Evolutionary conservation across 2,888 invertebrate species (phyloP), one percentile per base, ranked within the genome.

Genomic region (Ferdinandea cuprea): DNA sequence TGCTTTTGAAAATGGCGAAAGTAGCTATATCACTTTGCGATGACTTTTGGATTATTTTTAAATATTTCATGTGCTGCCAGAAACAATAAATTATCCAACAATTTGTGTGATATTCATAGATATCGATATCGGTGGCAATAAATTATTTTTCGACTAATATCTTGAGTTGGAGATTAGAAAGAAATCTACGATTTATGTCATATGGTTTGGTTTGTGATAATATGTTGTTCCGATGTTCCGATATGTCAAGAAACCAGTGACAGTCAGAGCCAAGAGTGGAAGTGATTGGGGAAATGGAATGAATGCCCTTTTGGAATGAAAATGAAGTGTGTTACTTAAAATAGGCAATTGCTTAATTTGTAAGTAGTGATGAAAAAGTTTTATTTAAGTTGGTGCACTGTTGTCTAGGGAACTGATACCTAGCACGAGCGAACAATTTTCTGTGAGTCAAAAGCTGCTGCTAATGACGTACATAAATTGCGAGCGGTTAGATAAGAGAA

Each of bases 1-100:
- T n/a, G n/a, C n/a, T n/a, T n/a, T n/a, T n/a, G n/a, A n/a, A n/a
- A n/a, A n/a, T n/a, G n/a, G n/a, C 15, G 3, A 54, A 15, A 19
- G 40, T n/a, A 30, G 2, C 11, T 61, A 44, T 35, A 28, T 54
- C 28, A n/a, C n/a, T n/a, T n/a, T n/a, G 40, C 56, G 19, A 74
- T 66, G 74, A 74, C 48, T 66, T 74, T 48, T 65, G 73, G 65
- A 65, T 74, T 74, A 66, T 74, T 74, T 74, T 74, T 65, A 74
- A 65, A 58, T 65, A 48, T 40, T 65, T 56, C 54, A 56, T 40
- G 56, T 5, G 35, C 17, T 56, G 50, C 8, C 11, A 8, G 40
- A 19, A 21, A 46, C 17, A 37, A 65, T 73, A 65, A 73, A 73
- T 73, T 58, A 48, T 44, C 54, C 28, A 30, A 25, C 9, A 1